These are phyloP conservation scores for Sebastes minor DNA, from an alignment of 2,797 vertebrate genomes.

Conservation along the genomic window DNA sequence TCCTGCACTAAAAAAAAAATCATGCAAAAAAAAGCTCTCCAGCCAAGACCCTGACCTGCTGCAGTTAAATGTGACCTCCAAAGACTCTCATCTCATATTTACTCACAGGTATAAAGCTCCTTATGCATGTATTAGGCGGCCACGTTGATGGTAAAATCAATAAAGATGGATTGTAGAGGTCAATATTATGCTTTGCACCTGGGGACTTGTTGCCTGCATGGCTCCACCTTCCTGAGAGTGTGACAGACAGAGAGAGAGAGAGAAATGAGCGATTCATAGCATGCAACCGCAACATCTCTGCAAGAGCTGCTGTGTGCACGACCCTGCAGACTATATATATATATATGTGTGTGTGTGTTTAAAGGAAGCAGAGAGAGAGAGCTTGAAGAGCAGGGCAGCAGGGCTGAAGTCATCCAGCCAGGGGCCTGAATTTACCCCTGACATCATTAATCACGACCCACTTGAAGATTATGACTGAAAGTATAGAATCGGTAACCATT, in stretches of 20 bases:
- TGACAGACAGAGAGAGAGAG: constrained; percentile 18
- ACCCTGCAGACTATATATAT: not conserved
- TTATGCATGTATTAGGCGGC: constrained; percentile 69
- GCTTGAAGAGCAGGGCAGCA: constrained; percentile 76
- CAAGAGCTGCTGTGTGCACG: not conserved
- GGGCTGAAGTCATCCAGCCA: constrained; percentile 79
- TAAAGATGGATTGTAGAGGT: constrained; percentile 73
- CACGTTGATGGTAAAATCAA: constrained; percentile 70
- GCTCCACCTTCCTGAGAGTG: constrained; percentile 37
- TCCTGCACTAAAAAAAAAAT: not conserved
- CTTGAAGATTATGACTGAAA: constrained; percentile 92
- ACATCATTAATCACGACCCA: constrained; percentile 90
- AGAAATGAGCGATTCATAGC: constrained; percentile 55
- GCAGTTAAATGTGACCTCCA: constrained; percentile 52
- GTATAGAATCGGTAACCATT: constrained; percentile 88
- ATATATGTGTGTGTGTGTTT: constrained; percentile 7
- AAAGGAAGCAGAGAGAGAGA: constrained; percentile 50
- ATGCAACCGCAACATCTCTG: constrained; percentile 42
- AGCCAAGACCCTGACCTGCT: constrained; percentile 16
- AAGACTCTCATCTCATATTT: constrained; percentile 61
- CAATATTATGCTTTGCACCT: constrained; percentile 69
- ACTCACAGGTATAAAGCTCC: constrained; percentile 71
- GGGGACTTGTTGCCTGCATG: constrained; percentile 71
- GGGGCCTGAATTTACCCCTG: constrained; percentile 73
- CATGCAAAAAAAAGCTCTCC: not conserved